phyloP scores from a whole-genome alignment of 2,113 vertebrate species.

The Pyrgilauda ruficollis region DNA sequence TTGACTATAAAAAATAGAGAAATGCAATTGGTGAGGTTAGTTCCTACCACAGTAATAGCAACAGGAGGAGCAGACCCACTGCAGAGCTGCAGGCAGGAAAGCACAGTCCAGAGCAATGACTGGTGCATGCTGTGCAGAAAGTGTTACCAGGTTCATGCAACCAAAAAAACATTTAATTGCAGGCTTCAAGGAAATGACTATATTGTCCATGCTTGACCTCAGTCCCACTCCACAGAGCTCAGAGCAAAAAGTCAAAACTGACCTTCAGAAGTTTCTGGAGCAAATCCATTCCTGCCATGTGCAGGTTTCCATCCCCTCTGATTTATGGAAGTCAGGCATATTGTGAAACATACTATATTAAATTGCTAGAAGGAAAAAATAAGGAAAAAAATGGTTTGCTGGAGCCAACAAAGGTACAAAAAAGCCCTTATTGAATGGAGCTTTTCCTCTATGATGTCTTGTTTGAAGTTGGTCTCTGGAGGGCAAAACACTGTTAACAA shows the following conservation, averaged over 20 bases:
- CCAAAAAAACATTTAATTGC: neutral
- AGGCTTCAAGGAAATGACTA: neutral
- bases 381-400: neutral
- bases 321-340: neutral
- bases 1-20: neutral
- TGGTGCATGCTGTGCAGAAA: accelerated
- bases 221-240: neutral
- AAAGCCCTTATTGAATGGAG: neutral
- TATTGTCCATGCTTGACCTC: neutral
- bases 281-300: neutral
- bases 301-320: neutral
- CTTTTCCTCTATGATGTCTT: neutral
- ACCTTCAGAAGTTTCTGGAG: neutral
- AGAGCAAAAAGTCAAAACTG: neutral
- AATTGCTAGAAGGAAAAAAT: neutral
- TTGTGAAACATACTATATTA: neutral
- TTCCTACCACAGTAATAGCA: neutral
- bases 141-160: neutral
- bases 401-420: neutral
- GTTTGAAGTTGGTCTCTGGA: conserved; percentile 15
- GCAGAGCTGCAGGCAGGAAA: neutral
- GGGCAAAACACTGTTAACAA: neutral
- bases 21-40: neutral
- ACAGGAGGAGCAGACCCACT: neutral
- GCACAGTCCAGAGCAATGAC: neutral